These are phyloP conservation scores for Dasysyrphus albostriatus DNA, from an alignment of 2,888 invertebrate genomes.

Conservation along the genomic window DNA sequence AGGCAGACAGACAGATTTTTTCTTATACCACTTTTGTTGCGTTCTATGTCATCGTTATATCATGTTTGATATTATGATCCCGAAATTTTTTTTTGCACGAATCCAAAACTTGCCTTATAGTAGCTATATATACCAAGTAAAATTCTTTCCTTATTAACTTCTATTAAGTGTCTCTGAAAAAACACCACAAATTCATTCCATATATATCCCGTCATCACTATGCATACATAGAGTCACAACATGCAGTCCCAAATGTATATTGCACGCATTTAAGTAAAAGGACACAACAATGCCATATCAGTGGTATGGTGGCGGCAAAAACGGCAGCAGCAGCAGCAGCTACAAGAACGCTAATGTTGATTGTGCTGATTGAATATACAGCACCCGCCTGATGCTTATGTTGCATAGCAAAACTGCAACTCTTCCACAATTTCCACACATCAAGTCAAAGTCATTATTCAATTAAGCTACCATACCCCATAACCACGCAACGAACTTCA, in stretches of 20 bases:
- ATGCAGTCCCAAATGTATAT: background rate
- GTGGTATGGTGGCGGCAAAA: background rate
- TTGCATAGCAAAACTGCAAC: constrained; percentile 17
- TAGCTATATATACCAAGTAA: too few species aligned
- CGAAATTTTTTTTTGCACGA: too few species aligned
- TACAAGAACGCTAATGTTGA: constrained; percentile 56
- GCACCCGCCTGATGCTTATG: constrained; percentile 65
- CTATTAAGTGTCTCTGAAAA: background rate
- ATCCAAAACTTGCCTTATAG: too few species aligned
- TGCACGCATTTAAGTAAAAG: constrained; percentile 57
- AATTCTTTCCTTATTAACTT: too few species aligned
- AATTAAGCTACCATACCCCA: constrained; percentile 58
- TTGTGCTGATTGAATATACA: constrained; percentile 74
- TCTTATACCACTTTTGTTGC: too few species aligned
- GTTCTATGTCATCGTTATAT: too few species aligned
- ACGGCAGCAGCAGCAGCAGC: constrained; percentile 14
- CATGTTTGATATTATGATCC: too few species aligned
- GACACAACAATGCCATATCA: constrained; percentile 51
- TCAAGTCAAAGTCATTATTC: constrained; percentile 72
- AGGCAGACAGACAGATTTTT: too few species aligned
- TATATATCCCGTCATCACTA: background rate
- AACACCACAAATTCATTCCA: constrained; percentile 44
- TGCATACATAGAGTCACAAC: background rate
- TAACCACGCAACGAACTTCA: constrained; percentile 51
- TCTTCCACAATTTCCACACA: constrained; percentile 63